phyloP scores from a whole-genome alignment of 2,113 vertebrate genomes.

The Trichechus manatus region DNA sequence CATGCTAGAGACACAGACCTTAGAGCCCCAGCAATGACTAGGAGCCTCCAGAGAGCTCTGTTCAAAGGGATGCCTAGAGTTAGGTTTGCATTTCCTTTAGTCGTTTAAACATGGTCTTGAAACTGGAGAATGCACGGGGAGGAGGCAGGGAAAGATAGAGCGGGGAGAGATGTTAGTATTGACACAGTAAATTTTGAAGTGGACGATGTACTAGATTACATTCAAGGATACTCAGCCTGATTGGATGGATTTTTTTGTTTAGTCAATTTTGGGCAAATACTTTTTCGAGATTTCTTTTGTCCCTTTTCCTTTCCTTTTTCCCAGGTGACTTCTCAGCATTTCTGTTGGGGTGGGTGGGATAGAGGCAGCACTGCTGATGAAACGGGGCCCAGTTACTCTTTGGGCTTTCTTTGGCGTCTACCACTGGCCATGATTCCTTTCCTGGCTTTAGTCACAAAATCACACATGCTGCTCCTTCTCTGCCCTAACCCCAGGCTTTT shows the following conservation, averaged over 20 bases:
- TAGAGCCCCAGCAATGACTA: neutral
- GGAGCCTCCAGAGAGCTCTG: neutral
- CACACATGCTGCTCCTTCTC: neutral
- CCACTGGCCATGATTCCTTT: no score
- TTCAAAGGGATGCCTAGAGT: neutral
- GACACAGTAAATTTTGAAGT: neutral
- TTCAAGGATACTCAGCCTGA: neutral
- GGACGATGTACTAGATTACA: neutral
- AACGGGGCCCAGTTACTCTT: neutral
- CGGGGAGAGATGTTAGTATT: neutral
- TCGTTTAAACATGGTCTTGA: neutral
- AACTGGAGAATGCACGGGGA: neutral
- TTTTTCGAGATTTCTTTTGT: neutral
- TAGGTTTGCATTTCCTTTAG: neutral
- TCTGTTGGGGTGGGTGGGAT: neutral
- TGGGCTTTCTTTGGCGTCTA: neutral
- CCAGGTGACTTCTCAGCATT: neutral
- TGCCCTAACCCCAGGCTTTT: no score
- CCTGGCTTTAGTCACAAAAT: neutral
- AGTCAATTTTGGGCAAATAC: neutral
- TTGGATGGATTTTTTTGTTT: neutral
- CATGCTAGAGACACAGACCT: neutral
- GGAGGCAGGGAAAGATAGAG: neutral
- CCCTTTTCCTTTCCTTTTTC: neutral
- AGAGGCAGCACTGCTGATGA: neutral